Evolutionary conservation across 1,140 invertebrate species (phyloP).

Genomic region (Oryzaephilus surinamensis): DNA sequence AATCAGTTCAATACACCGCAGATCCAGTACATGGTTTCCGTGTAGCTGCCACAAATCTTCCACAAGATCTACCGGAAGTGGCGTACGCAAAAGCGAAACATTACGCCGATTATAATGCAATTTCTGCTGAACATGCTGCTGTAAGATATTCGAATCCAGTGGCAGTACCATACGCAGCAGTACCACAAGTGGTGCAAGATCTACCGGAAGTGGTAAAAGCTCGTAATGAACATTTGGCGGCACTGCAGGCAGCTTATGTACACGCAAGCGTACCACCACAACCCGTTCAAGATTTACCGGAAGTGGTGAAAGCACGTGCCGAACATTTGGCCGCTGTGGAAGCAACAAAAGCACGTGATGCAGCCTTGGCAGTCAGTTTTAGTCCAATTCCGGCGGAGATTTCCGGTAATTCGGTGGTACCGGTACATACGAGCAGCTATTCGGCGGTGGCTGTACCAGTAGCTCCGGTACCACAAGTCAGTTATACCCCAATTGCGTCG

Average conservation of each 20-base stretch:
- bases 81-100: slow-evolving; percentile 31
- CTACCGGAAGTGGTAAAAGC: slow-evolving; percentile 30
- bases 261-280: slow-evolving; percentile 8
- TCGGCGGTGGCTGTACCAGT: slow-evolving; percentile 3
- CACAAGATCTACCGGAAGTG: slow-evolving; percentile 38
- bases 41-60: slow-evolving; percentile 53
- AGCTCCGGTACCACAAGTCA: slow-evolving; percentile 8
- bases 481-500: slow-evolving; percentile 23
- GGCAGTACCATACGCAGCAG: slow-evolving; percentile 8
- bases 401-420: slow-evolving; percentile 14
- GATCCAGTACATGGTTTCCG: slow-evolving; percentile 56
- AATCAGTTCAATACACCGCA: slow-evolving; percentile 56
- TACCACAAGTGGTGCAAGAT: slow-evolving; percentile 28
- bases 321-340: slow-evolving; percentile 30
- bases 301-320: slow-evolving; percentile 27
- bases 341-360: slow-evolving; percentile 17
- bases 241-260: slow-evolving; percentile 16
- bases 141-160: slow-evolving; percentile 23
- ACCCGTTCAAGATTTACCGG: slow-evolving; percentile 29
- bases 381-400: slow-evolving; percentile 17
- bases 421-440: slow-evolving; percentile 22
- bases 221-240: slow-evolving; percentile 28
- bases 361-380: slow-evolving; percentile 16
- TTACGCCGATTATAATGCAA: slow-evolving; percentile 25
- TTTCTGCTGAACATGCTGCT: slow-evolving; percentile 24